These are phyloP conservation scores for Shargacucullia verbasci DNA, from an alignment of 2,888 invertebrate species.

Conservation along the genomic window DNA sequence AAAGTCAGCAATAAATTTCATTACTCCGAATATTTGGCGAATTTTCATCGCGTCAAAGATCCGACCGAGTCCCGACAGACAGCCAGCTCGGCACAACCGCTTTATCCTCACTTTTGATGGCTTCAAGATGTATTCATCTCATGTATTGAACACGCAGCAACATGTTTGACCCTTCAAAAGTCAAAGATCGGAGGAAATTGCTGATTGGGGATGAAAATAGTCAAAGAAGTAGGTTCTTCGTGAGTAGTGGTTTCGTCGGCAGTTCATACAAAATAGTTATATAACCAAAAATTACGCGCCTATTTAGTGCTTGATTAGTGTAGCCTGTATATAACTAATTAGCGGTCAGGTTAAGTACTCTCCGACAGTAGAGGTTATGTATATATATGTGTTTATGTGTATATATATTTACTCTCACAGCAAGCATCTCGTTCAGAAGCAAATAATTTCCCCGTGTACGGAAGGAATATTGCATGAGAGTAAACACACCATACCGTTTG, in stretches of 20 bases:
- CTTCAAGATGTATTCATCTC: slow-evolving; percentile 35
- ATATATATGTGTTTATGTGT: no score
- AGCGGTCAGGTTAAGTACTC: no score
- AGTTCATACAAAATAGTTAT: no score
- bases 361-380: no score
- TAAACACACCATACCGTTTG: not conserved
- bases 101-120: slow-evolving; percentile 21
- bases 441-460: no score
- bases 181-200: slow-evolving; percentile 32
- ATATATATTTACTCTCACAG: no score
- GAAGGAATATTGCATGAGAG: not conserved
- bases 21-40: slow-evolving; percentile 30
- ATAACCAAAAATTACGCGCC: no score
- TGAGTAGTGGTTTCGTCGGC: no score
- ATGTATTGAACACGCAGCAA: slow-evolving; percentile 36
- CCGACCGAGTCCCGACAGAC: slow-evolving; percentile 16
- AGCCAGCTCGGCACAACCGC: slow-evolving; percentile 26
- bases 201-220: slow-evolving; percentile 20
- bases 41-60: slow-evolving; percentile 37
- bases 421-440: no score
- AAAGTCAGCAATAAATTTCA: slow-evolving; percentile 44
- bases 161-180: slow-evolving; percentile 37
- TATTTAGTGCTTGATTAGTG: no score
- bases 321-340: no score
- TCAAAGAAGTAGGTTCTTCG: not conserved